Evolutionary conservation across 2,797 vertebrate species (phyloP).

Genomic region (Forpus xanthops): DNA sequence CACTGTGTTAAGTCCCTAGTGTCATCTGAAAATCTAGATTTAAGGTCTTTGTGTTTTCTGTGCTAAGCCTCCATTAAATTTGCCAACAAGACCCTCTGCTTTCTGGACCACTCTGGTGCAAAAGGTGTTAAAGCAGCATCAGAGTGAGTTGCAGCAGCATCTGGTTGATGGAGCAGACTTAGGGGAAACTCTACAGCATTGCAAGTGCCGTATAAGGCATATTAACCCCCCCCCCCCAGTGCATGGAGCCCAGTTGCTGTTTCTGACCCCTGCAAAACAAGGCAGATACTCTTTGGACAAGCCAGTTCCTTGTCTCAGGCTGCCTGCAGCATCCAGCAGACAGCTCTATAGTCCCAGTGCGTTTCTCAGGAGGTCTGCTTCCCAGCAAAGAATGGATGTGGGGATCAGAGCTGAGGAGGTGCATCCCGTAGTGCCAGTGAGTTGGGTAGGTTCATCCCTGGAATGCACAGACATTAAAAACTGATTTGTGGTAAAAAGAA

Average conservation of each 20-base stretch:
- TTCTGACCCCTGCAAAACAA: not conserved
- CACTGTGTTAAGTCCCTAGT: not conserved
- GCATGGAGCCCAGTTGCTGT: not conserved
- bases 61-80: not conserved
- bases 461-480: not conserved
- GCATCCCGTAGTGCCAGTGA: not conserved
- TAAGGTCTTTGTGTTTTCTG: not conserved
- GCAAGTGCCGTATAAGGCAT: not conserved
- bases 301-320: not conserved
- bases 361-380: not conserved
- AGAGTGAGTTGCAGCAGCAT: not conserved
- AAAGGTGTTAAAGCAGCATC: not conserved
- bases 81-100: not conserved
- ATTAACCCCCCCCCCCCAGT: not conserved
- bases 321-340: not conserved
- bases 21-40: not conserved
- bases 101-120: not conserved
- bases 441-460: not conserved
- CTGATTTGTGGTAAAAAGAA: not conserved
- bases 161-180: not conserved
- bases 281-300: not conserved
- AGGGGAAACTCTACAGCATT: not conserved
- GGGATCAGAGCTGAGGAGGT: not conserved
- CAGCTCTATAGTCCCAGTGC: not conserved
- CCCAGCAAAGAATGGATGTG: not conserved